A percentile compares a stretch with the other conserved stretches of the same genome.
These are phyloP conservation scores for Mugil cephalus DNA, from an alignment of 2,113 vertebrate genomes.

Conservation along the genomic window DNA sequence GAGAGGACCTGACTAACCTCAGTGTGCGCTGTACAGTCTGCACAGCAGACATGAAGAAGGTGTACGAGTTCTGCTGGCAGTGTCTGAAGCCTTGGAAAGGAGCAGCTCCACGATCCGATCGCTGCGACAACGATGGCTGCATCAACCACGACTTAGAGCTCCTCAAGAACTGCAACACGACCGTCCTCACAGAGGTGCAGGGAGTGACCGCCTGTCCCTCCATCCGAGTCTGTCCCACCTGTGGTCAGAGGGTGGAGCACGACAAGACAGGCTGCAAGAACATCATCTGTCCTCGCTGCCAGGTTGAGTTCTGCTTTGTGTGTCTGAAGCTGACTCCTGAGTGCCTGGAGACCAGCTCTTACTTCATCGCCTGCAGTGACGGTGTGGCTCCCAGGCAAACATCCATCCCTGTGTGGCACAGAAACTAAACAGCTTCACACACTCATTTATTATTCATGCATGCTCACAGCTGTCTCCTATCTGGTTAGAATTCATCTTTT, in stretches of 20 bases:
- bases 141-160: constrained; percentile 64
- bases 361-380: constrained; percentile 71
- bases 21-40: constrained; percentile 76
- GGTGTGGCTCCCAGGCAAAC: constrained; percentile 80
- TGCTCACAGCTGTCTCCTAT: not conserved
- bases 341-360: constrained; percentile 63
- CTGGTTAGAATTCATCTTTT: not conserved
- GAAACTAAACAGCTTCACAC: constrained; percentile 16
- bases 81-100: constrained; percentile 81
- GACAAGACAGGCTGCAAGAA: constrained; percentile 82
- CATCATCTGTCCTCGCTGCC: constrained; percentile 80
- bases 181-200: constrained; percentile 8
- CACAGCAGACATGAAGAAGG: not conserved
- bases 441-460: not conserved
- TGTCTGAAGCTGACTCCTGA: constrained; percentile 77
- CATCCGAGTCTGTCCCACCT: constrained; percentile 82
- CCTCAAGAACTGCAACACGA: constrained; percentile 63
- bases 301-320: constrained; percentile 83
- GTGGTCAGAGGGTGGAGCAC: constrained; percentile 78
- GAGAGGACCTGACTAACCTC: constrained; percentile 74
- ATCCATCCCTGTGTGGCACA: constrained; percentile 75
- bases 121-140: constrained; percentile 76
- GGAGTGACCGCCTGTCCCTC: constrained; percentile 64
- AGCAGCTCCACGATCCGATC: constrained; percentile 67
- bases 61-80: constrained; percentile 80